phyloP scores from a whole-genome alignment of 92 coral and sea anemone genomes.

The Anthopleura xanthogrammica region DNA sequence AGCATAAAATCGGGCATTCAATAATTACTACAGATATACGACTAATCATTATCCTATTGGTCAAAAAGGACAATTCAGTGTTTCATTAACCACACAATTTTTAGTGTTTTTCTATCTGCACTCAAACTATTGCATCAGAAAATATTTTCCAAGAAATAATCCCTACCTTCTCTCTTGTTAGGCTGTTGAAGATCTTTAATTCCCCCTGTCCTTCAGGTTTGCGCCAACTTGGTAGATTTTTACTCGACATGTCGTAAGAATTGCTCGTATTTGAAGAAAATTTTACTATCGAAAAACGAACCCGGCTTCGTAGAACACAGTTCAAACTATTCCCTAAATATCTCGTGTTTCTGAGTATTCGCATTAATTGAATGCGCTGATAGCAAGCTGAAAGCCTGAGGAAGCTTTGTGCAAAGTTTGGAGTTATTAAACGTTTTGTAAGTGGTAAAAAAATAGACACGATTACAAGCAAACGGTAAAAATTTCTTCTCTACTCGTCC shows the following conservation, averaged over 20 bases:
- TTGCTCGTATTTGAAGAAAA: neutral
- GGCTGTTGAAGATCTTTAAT: constrained; percentile 86
- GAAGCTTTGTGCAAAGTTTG: neutral
- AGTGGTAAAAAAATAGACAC: neutral
- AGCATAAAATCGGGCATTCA: neutral
- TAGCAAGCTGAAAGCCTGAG: neutral
- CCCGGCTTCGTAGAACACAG: constrained; percentile 19
- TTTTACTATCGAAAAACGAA: neutral
- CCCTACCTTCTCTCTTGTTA: constrained; percentile 92
- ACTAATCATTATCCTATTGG: neutral
- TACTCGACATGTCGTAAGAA: constrained; percentile 52
- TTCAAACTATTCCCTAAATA: constrained; percentile 7
- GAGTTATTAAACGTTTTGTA: neutral
- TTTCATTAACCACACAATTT: neutral
- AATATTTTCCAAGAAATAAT: neutral
- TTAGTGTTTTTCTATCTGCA: neutral
- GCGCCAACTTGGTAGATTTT: constrained; percentile 77
- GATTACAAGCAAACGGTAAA: constrained; percentile 4
- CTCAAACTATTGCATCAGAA: constrained; percentile 17
- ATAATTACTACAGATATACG: neutral
- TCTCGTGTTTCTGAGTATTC: neutral
- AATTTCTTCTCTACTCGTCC: neutral
- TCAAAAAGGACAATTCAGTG: constrained; percentile 12
- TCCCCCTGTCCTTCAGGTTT: constrained; percentile 91
- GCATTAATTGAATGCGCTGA: constrained; percentile 1